Evolutionary conservation across 1,140 invertebrate genomes (phyloP).

Genomic region (Zaprionus africanus): DNA sequence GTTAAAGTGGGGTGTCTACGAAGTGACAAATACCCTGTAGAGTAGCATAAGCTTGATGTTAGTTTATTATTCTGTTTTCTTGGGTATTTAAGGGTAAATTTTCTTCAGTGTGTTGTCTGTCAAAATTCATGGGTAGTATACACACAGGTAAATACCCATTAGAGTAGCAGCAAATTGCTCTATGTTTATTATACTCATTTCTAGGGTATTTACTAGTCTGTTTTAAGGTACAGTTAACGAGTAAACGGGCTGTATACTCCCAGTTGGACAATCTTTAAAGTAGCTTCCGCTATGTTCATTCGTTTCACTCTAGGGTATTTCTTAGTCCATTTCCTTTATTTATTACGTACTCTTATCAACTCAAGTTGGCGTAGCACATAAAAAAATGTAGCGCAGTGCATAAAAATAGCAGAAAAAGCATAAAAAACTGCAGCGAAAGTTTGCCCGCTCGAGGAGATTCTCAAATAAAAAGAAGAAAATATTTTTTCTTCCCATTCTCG

Average conservation of each 20-base stretch:
- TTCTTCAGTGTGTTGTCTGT: no score
- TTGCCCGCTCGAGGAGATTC: slow-evolving; percentile 27
- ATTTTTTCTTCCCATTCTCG: slow-evolving; percentile 24
- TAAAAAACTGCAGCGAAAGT: slow-evolving; percentile 36
- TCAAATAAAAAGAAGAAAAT: slow-evolving; percentile 22
- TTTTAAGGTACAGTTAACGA: neutral
- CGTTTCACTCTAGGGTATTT: neutral
- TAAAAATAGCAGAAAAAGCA: slow-evolving; percentile 34
- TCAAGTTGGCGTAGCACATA: slow-evolving; percentile 8
- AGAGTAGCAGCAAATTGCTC: neutral
- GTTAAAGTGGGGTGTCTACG: no score
- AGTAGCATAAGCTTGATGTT: no score
- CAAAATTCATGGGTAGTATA: no score
- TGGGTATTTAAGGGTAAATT: no score
- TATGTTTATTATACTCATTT: no score
- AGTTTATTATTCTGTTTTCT: no score
- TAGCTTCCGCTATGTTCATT: no score
- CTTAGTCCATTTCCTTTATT: neutral
- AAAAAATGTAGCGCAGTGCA: slow-evolving; percentile 25
- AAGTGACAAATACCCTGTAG: neutral
- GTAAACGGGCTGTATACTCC: no score
- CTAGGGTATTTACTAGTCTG: neutral
- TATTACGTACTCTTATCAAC: neutral
- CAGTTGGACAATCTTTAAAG: no score
- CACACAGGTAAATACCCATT: no score